These are phyloP conservation scores for Triplophysa bombifrons DNA, from an alignment of 2,797 vertebrate genomes.

Conservation along the genomic window DNA sequence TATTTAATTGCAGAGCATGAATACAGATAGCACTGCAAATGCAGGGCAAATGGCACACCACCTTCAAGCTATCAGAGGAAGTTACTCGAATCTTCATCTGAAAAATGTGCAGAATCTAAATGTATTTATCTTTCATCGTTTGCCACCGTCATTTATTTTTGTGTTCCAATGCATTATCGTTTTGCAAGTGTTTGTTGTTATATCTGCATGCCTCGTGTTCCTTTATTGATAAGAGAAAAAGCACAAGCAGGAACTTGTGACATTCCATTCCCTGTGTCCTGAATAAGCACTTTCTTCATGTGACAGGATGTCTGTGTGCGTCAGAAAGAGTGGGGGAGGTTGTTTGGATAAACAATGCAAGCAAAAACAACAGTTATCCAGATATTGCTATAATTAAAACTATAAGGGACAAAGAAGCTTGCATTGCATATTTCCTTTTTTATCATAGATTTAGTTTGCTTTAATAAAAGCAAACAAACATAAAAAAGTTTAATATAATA, in stretches of 20 bases:
- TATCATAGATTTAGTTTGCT: not conserved
- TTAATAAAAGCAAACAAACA: too few species aligned
- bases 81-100: not conserved
- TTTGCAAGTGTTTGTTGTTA: too few species aligned
- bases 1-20: too few species aligned
- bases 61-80: not conserved
- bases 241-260: not conserved
- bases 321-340: not conserved
- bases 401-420: not conserved
- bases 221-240: not conserved
- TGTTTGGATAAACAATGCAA: not conserved
- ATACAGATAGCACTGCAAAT: not conserved
- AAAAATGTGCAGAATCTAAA: not conserved
- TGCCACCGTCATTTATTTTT: not conserved
- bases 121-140: not conserved
- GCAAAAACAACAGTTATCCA: not conserved
- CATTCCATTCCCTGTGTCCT: not conserved
- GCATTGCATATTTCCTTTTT: not conserved
- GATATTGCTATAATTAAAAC: not conserved
- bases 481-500: too few species aligned
- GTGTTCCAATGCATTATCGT: not conserved
- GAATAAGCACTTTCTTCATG: constrained; percentile 18
- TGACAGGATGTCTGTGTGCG: constrained; percentile 5
- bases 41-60: not conserved
- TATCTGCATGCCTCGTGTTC: not conserved